Base-by-base conservation (phyloP, 2,888 invertebrate species). In the Nymphalis urticae region DNA sequence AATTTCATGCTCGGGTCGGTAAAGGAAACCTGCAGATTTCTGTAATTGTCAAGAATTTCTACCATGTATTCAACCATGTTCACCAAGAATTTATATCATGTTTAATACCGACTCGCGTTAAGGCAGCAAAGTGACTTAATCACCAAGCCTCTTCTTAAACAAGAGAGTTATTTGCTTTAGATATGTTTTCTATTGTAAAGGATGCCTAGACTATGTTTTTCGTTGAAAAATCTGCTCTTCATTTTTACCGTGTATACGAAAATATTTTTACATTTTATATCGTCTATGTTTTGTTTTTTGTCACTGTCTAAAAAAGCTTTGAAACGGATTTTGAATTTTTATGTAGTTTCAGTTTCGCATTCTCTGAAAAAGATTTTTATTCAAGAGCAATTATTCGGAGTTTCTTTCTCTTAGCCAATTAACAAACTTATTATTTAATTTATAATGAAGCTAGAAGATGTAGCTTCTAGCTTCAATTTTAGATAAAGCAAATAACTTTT, bases 291-390 rank as follows among this genome's bases (percentile, higher is more conserved):
- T 24, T 13, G 10, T 42, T 53, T 53, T 53, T 53, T 24, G 24
- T 53, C 53, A 27, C 24, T 24, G 5, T 53, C 24, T 16, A 53
- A 53, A 42, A 53, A 53, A 53, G 53, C 53, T 53, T 27, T 53
- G 53, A 27, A 53, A 53, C 13, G 53, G 27, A 24, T 53, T 53
- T 21, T 53, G 53, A 53, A 53, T 53, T 53, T 53, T 53, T 19
- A 42, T 42, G 13, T 42, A 42, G 42, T 42, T 51, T 10, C 19
- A 51, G 51, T 51, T 51, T 19, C 16, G 24, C 2, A 24, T 53
- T 53, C 24, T 53, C 24, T 16, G 24, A 27, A 53, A 53, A 53
- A 24, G 21, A 24, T 24, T 53, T 53, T 24, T 24, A 24, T 27
- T 53, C 24, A 24, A 27, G 24, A 13, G 21, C 51, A 51, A 51